Evolutionary conservation across 1,140 invertebrate species (phyloP), one percentile per base, ranked within the genome.

Genomic region (Pseudomyrmex cubaensis): DNA sequence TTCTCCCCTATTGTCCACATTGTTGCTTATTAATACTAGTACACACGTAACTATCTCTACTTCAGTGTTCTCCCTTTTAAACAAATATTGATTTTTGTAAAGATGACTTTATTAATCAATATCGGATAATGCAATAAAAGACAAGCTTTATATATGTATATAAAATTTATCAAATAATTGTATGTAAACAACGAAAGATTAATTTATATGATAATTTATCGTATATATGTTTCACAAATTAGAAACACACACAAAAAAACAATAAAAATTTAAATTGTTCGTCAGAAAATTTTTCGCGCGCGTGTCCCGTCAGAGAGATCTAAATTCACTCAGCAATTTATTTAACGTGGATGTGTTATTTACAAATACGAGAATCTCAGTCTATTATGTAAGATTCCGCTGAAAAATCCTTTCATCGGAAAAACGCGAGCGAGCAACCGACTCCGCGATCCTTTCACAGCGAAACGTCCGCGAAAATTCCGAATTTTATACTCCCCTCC

Each of bases 391-490:
- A 70, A 56, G 54, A 80, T 59, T 70, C 66, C 66, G 66, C 54
- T 80, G 76, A 70, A 80, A 80, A 80, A 80, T 80, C 76, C 76
- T 80, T 80, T 80, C 76, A 80, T 80, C 76, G 66, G 66, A 13
- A 72, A 52, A 80, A 80, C 76, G 76, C 66, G 66, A 78, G 76
- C 76, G 64, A 80, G 76, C 76, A 80, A 80, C 82, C 82, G 73
- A 77, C 63, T 84, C 76, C 57, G 56, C 76, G 83, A 78, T 80
- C 59, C 76, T 78, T 84, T 84, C 77, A 75, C 67, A 54, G 59
- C 48, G 66, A 82, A 84, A 70, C 48, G 83, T 84, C 76, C 67
- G 74, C 84, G 86, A 89, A 89, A 89, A 89, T 89, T 85, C 87
- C 54, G 87, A 89, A 85, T 89, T 89, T 85, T 76, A 59, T 76